Evolutionary conservation across 1,140 invertebrate species (phyloP).

Genomic region (Belonocnema kinseyi): DNA sequence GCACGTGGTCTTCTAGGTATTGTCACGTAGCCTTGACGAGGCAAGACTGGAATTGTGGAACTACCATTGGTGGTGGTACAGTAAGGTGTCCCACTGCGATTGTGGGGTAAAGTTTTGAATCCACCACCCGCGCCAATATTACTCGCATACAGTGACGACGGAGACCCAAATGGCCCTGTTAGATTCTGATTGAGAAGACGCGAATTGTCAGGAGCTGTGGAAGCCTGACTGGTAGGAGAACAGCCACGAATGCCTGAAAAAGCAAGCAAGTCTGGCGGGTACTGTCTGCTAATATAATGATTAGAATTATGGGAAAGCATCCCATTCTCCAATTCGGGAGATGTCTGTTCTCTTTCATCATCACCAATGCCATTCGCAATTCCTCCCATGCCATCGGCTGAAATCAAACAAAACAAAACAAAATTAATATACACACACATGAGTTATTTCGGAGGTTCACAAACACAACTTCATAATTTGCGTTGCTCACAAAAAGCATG

Average conservation of each 20-base stretch:
- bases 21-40: slow-evolving; percentile 88
- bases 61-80: slow-evolving; percentile 74
- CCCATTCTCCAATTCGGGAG: slow-evolving; percentile 60
- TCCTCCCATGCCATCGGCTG: slow-evolving; percentile 67
- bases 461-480: too few species aligned
- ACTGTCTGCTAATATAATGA: slow-evolving; percentile 72
- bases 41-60: slow-evolving; percentile 78
- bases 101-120: slow-evolving; percentile 84
- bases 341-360: slow-evolving; percentile 48
- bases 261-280: slow-evolving; percentile 88
- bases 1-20: slow-evolving; percentile 88
- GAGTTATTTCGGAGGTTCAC: too few species aligned
- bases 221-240: slow-evolving; percentile 80
- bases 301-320: slow-evolving; percentile 72
- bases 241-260: slow-evolving; percentile 80
- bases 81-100: slow-evolving; percentile 84
- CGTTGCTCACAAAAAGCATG: too few species aligned
- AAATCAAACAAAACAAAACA: slow-evolving; percentile 19
- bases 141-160: slow-evolving; percentile 53
- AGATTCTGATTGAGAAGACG: slow-evolving; percentile 76
- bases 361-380: slow-evolving; percentile 43
- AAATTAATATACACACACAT: slow-evolving; percentile 28
- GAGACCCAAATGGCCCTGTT: slow-evolving; percentile 59
- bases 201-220: slow-evolving; percentile 83
- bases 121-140: slow-evolving; percentile 60